These are phyloP conservation scores for Andrena trimmerana DNA, from an alignment of 2,888 invertebrate genomes.

Conservation along the genomic window DNA sequence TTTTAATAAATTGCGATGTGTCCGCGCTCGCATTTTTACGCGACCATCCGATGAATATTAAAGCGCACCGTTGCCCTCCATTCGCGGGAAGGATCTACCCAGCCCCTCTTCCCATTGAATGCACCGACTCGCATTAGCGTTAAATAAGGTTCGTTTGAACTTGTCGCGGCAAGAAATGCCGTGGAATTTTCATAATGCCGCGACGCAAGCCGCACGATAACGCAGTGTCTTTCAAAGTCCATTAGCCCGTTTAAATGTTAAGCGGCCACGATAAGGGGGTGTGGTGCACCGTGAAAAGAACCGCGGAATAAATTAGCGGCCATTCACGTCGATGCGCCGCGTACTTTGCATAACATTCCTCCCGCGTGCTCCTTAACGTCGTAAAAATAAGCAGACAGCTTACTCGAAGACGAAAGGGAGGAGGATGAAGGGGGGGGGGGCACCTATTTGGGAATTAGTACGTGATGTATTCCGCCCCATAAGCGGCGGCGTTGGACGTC, in stretches of 20 bases:
- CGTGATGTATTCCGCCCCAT: constrained; percentile 73
- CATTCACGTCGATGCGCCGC: constrained; percentile 62
- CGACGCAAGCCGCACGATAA: constrained; percentile 22
- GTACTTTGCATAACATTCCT: constrained; percentile 68
- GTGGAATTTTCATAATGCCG: constrained; percentile 31
- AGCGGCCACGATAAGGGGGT: constrained; percentile 27
- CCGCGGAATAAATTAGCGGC: constrained; percentile 66
- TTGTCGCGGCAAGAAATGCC: not conserved
- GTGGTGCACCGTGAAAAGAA: constrained; percentile 35
- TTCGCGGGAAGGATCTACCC: not conserved
- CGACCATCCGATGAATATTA: not conserved
- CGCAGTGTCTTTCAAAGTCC: constrained; percentile 41
- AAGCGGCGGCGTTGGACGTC: constrained; percentile 65
- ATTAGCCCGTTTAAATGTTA: constrained; percentile 48
- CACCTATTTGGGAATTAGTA: constrained; percentile 75
- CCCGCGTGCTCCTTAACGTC: constrained; percentile 50
- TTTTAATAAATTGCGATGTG: too few species aligned
- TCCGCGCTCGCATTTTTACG: not conserved
- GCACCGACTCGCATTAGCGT: not conserved
- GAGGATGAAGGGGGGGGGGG: constrained; percentile 31
- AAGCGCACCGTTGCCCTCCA: not conserved
- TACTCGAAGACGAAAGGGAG: constrained; percentile 68
- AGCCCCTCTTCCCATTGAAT: not conserved
- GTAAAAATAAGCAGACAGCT: constrained; percentile 71
- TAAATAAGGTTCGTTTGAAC: constrained; percentile 19